A percentile compares a stretch with the other conserved stretches of the same genome.
Conservation (phyloP, 2,113 vertebrate genomes). For the Callipepla squamata region DNA sequence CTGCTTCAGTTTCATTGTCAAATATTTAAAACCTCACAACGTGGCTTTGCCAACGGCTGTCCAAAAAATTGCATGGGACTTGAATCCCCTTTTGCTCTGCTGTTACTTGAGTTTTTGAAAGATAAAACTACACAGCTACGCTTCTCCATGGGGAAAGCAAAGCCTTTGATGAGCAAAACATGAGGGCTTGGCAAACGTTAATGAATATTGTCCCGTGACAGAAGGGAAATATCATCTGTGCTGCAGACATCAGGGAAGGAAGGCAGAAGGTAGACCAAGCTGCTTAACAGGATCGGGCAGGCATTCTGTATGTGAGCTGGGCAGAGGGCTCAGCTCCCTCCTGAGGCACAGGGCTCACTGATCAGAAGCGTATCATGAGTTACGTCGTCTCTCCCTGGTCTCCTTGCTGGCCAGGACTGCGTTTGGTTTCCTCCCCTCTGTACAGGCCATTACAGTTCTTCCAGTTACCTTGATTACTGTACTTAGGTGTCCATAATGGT, state of each 20-base stretch:
- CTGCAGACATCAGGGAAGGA: background rate
- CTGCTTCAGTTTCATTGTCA: background rate
- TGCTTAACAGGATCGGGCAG: background rate
- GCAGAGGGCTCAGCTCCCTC: background rate
- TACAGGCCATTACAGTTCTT: background rate
- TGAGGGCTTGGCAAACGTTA: rapidly evolving
- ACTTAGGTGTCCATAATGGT: background rate
- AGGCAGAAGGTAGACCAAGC: background rate
- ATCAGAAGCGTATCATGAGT: rapidly evolving
- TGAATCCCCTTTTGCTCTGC: background rate
- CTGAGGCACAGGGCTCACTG: background rate
- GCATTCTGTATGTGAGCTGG: rapidly evolving
- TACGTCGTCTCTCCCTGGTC: background rate
- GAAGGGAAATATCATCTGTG: background rate
- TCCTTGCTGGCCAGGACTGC: background rate
- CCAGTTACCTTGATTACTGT: background rate
- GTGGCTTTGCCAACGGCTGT: background rate
- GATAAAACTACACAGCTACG: background rate
- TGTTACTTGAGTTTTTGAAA: background rate
- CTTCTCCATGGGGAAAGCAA: background rate
- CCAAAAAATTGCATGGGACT: rapidly evolving
- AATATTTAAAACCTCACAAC: background rate
- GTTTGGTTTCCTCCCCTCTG: background rate
- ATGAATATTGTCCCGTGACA: background rate
- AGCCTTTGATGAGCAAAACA: background rate